Evolutionary conservation across 2,113 vertebrate genomes (phyloP).

Genomic region (Picathartes gymnocephalus): DNA sequence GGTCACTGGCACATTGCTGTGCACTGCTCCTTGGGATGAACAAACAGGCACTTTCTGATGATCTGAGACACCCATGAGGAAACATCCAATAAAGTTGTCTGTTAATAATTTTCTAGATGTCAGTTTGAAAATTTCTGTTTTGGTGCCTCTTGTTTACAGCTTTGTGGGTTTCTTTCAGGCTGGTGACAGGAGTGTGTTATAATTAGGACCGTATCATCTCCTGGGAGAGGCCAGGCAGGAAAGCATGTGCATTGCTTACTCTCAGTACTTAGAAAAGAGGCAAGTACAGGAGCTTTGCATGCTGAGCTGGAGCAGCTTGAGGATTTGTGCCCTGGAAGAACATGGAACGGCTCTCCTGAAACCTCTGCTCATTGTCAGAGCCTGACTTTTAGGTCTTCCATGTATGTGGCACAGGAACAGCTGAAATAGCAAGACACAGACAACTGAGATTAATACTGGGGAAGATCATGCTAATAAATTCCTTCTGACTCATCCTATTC

Average conservation of each 20-base stretch:
- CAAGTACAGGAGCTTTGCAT: not conserved
- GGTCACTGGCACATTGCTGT: not conserved
- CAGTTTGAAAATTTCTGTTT: not conserved
- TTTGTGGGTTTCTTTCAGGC: not conserved
- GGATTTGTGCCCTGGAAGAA: not conserved
- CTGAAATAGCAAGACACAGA: not conserved
- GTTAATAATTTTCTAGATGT: not conserved
- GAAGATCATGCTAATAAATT: not conserved
- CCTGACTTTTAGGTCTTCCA: not conserved
- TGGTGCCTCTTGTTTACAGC: not conserved
- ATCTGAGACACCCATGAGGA: not conserved
- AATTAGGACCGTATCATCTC: not conserved
- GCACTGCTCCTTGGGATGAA: not conserved
- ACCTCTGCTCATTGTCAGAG: not conserved
- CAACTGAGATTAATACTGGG: not conserved
- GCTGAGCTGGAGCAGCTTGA: not conserved
- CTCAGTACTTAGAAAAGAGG: not conserved
- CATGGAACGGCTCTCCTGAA: not conserved
- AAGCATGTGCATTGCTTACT: not conserved
- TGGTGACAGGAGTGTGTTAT: not conserved
- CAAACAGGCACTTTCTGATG: rapidly evolving
- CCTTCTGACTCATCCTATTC: not conserved
- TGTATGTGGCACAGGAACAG: not conserved
- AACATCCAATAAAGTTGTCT: not conserved
- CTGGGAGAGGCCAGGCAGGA: not conserved